Percentiles rank a stretch among this genome's conserved stretches.
These are phyloP conservation scores for Xiphias gladius DNA, from an alignment of 2,113 vertebrate species.

Conservation along the genomic window DNA sequence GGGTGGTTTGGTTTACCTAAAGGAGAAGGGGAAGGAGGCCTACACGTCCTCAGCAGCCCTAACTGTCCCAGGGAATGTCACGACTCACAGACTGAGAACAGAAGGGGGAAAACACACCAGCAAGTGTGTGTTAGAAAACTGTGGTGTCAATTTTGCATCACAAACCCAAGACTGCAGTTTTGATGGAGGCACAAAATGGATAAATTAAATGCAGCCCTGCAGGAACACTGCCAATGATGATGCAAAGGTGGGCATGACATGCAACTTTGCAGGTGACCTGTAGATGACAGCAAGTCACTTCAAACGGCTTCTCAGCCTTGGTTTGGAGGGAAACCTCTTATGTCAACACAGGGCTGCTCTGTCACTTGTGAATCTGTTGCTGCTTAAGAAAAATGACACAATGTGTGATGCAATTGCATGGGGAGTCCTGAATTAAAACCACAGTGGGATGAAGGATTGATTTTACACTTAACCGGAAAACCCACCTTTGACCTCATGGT, in stretches of 20 bases:
- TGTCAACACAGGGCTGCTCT: not conserved
- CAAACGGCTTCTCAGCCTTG: not conserved
- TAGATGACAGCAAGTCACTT: slow-evolving; percentile 68
- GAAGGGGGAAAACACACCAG: slow-evolving; percentile 76
- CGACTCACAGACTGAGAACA: slow-evolving; percentile 87
- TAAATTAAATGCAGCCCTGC: not conserved
- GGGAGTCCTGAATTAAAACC: not conserved
- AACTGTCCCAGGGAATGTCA: slow-evolving; percentile 87
- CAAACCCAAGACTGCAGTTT: slow-evolving; percentile 44
- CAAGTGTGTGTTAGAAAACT: slow-evolving; percentile 77
- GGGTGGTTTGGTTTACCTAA: slow-evolving; percentile 81
- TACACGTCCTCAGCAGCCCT: slow-evolving; percentile 80
- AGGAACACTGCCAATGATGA: not conserved
- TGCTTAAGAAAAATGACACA: slow-evolving; percentile 6
- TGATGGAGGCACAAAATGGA: slow-evolving; percentile 40
- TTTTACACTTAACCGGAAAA: not conserved
- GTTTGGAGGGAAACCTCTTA: slow-evolving; percentile 1
- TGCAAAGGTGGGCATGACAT: slow-evolving; percentile 23
- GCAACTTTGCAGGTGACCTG: slow-evolving; percentile 51
- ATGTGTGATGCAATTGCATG: not conserved
- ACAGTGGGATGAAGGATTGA: not conserved
- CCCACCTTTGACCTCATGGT: slow-evolving; percentile 87
- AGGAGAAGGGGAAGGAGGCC: slow-evolving; percentile 70
- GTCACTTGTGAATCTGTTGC: not conserved
- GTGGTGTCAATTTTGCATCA: slow-evolving; percentile 36